Conservation (phyloP, 2,797 vertebrate genomes). For the Muraenolepis orangiensis region DNA sequence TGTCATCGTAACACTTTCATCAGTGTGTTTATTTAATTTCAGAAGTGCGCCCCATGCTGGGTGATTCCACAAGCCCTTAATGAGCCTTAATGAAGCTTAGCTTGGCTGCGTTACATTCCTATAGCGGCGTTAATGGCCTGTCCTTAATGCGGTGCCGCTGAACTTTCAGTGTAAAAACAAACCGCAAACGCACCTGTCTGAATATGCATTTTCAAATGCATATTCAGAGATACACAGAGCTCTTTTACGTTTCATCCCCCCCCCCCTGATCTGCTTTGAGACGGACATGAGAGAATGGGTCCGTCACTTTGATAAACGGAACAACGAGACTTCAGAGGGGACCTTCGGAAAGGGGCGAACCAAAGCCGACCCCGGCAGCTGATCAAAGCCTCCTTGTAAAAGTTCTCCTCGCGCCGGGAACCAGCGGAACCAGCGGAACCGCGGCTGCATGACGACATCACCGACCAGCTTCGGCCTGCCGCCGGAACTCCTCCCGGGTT, state of each 20-base stretch:
- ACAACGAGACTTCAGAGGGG: conserved; percentile 30
- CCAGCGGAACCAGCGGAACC: background rate
- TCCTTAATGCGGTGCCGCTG: conserved; percentile 29
- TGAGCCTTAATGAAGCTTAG: conserved; percentile 18
- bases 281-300: conserved; percentile 29
- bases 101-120: conserved; percentile 33
- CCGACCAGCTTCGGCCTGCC: background rate
- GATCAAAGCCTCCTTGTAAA: conserved; percentile 25
- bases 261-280: conserved; percentile 31
- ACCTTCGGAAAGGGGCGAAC: conserved; percentile 6
- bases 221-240: too few species aligned
- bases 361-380: conserved; percentile 32
- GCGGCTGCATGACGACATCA: background rate
- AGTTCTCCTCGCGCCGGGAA: too few species aligned
- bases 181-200: background rate
- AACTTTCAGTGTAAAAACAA: conserved; percentile 10
- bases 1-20: background rate
- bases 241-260: conserved; percentile 30
- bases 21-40: conserved; percentile 13
- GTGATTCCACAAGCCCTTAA: conserved; percentile 27
- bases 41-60: conserved; percentile 23
- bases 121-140: conserved; percentile 32
- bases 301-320: conserved; percentile 36
- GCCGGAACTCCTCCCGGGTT: background rate
- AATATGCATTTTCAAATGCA: conserved; percentile 4